These are phyloP conservation scores for Brachyistius frenatus DNA, from an alignment of 2,113 vertebrate species.

Conservation along the genomic window DNA sequence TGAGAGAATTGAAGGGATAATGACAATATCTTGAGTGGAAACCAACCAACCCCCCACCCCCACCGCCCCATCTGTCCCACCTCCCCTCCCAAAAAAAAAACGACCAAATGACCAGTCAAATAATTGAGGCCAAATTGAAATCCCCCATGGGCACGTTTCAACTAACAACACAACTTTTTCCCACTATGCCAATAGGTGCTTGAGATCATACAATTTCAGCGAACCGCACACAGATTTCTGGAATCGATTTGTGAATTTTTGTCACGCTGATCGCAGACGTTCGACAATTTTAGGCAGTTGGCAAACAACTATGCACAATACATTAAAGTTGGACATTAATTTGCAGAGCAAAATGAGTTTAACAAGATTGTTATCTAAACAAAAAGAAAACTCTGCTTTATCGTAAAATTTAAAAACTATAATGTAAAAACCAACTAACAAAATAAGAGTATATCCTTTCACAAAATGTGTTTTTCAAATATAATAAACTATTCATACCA, in stretches of 20 bases:
- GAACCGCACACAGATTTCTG: slow-evolving; percentile 8
- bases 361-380: background rate
- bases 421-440: background rate
- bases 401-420: background rate
- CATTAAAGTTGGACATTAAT: slow-evolving; percentile 54
- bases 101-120: slow-evolving; percentile 25
- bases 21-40: background rate
- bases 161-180: slow-evolving; percentile 35
- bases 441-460: background rate
- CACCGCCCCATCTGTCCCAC: no score
- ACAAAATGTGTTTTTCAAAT: slow-evolving; percentile 18
- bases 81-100: background rate
- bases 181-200: slow-evolving; percentile 45
- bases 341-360: slow-evolving; percentile 26
- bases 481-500: slow-evolving; percentile 3
- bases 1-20: slow-evolving; percentile 9
- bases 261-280: slow-evolving; percentile 69
- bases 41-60: slow-evolving; percentile 5
- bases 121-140: slow-evolving; percentile 24
- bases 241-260: slow-evolving; percentile 35
- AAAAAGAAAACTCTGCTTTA: background rate
- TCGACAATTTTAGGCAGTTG: slow-evolving; percentile 84
- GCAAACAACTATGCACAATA: slow-evolving; percentile 73
- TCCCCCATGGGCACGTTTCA: slow-evolving; percentile 25
- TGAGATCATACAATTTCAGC: slow-evolving; percentile 30